A percentile compares a stretch with the other conserved stretches of the same genome.
These are phyloP conservation scores for Trichosurus vulpecula DNA, from an alignment of 2,797 vertebrate species.

Conservation along the genomic window DNA sequence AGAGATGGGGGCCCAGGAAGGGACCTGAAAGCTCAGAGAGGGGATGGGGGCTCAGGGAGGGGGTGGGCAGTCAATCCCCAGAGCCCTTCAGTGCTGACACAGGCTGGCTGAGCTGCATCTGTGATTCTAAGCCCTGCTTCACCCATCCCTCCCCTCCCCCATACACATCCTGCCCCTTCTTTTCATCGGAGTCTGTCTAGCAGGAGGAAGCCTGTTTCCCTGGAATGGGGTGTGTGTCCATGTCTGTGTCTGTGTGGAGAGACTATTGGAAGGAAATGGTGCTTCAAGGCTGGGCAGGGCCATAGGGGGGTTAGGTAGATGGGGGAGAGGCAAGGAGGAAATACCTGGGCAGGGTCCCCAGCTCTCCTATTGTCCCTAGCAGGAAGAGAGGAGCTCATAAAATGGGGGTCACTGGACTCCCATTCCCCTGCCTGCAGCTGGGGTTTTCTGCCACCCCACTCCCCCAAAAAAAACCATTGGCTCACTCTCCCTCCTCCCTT, in stretches of 20 bases:
- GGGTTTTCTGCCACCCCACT: background rate
- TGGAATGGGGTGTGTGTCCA: background rate
- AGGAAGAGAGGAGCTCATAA: background rate
- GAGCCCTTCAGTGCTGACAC: background rate
- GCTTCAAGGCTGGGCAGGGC: background rate
- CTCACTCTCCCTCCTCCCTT: background rate
- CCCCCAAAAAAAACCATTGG: background rate
- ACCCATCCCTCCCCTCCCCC: background rate
- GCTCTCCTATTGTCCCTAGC: background rate
- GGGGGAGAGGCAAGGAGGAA: background rate
- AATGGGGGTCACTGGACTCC: background rate
- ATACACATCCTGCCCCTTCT: background rate
- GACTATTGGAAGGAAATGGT: background rate
- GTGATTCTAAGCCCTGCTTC: background rate
- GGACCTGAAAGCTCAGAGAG: background rate
- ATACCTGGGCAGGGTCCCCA: constrained; percentile 4
- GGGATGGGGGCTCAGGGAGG: background rate
- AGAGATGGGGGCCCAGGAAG: background rate
- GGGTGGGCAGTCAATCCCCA: background rate
- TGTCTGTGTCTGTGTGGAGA: background rate
- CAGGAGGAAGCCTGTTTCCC: background rate
- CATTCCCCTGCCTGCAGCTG: background rate
- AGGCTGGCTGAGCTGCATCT: background rate
- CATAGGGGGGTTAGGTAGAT: background rate
- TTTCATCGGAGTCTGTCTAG: background rate